These are phyloP conservation scores for Ceyx erithaca DNA, from an alignment of 2,797 vertebrate genomes.

Conservation along the genomic window DNA sequence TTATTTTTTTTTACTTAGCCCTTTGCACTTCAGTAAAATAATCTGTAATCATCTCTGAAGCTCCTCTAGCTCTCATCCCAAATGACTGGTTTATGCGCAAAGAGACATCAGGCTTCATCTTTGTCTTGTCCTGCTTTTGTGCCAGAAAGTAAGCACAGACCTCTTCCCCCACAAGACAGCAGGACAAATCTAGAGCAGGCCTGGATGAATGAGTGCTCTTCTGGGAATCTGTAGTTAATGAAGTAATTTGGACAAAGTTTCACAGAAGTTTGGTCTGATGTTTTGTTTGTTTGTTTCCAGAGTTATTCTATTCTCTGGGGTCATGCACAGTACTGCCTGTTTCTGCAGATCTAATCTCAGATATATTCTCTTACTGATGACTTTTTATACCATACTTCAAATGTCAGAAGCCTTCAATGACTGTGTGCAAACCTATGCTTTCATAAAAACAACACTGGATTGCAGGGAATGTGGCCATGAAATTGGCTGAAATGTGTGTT, in stretches of 20 bases:
- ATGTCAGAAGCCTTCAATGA: not conserved
- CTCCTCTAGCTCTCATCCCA: not conserved
- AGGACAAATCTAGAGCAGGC: not conserved
- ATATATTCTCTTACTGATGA: not conserved
- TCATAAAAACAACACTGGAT: not conserved
- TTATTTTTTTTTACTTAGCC: not conserved
- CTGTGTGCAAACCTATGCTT: not conserved
- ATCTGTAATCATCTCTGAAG: not conserved
- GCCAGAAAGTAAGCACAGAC: not conserved
- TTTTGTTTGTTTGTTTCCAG: not conserved
- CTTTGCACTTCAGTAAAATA: slow-evolving; percentile 37
- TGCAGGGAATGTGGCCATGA: not conserved
- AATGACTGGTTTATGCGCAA: not conserved
- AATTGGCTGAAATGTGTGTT: not conserved
- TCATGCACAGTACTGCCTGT: not conserved
- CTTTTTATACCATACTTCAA: not conserved
- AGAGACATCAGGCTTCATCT: not conserved
- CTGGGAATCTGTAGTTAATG: not conserved
- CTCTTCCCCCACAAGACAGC: not conserved
- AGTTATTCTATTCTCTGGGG: not conserved
- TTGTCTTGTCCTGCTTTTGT: not conserved
- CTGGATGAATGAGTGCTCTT: not conserved
- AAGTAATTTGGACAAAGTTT: not conserved
- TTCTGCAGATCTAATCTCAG: not conserved
- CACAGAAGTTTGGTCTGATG: not conserved